These are phyloP conservation scores for Neomicropteryx cornuta DNA, from an alignment of 1,140 invertebrate species.

Conservation along the genomic window DNA sequence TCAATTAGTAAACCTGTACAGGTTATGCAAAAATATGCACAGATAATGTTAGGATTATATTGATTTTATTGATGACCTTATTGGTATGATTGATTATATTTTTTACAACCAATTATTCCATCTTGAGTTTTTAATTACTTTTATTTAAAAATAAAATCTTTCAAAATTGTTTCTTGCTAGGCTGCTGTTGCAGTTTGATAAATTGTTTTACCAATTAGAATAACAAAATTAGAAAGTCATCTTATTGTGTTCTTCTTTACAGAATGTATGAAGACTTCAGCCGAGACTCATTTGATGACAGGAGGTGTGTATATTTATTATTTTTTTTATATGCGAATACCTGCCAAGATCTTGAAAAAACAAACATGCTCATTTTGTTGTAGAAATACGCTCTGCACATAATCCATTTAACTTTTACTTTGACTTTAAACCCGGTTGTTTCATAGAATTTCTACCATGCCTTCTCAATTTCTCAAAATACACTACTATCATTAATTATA, in stretches of 20 bases:
- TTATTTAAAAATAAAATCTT: too few relatives aligned
- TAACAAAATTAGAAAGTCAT: too few relatives aligned
- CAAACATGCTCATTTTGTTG: neutral
- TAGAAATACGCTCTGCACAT: neutral
- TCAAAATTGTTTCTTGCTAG: too few relatives aligned
- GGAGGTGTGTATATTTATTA: conserved; percentile 49
- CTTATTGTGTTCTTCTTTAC: conserved; percentile 17
- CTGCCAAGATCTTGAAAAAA: conserved; percentile 1
- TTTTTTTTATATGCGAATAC: conserved; percentile 2
- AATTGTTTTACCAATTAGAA: neutral
- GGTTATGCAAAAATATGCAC: too few relatives aligned
- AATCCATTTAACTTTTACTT: conserved; percentile 2
- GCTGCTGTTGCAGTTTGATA: too few relatives aligned
- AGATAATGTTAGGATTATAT: too few relatives aligned
- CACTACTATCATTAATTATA: neutral
- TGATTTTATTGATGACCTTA: too few relatives aligned
- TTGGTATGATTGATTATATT: too few relatives aligned
- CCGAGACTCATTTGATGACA: conserved; percentile 72
- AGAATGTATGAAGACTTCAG: conserved; percentile 77
- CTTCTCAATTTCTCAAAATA: neutral
- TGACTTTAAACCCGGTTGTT: conserved; percentile 6
- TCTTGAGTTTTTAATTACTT: too few relatives aligned
- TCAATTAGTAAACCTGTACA: too few relatives aligned
- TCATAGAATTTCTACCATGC: neutral
- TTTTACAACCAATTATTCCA: too few relatives aligned